Evolutionary conservation across 2,113 vertebrate species (phyloP).

Genomic region (Cairina moschata): DNA sequence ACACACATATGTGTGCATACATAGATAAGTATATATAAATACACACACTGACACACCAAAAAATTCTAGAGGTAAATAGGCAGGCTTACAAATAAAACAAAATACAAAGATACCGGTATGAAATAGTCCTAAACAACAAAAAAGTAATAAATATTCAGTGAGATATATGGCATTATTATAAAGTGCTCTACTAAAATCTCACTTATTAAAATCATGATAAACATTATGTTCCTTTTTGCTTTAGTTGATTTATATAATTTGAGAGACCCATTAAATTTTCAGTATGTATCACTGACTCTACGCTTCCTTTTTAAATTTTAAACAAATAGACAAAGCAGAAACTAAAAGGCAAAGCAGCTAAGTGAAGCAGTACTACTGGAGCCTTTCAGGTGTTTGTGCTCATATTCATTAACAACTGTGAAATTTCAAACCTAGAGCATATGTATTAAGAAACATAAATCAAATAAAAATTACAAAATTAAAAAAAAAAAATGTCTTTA

Average conservation of each 20-base stretch:
- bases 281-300: constrained; percentile 41
- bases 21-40: neutral
- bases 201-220: constrained; percentile 42
- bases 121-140: constrained; percentile 55
- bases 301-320: constrained; percentile 26
- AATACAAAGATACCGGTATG: constrained; percentile 29
- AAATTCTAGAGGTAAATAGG: constrained; percentile 44
- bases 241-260: constrained; percentile 55
- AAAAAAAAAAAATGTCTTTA: neutral
- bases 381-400: constrained; percentile 10
- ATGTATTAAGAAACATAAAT: neutral
- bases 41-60: neutral
- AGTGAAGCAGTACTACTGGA: neutral
- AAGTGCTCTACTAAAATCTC: constrained; percentile 72
- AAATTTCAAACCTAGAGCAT: constrained; percentile 26
- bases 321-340: constrained; percentile 57
- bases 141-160: constrained; percentile 76
- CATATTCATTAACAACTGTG: neutral
- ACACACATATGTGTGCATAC: rapidly evolving
- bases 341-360: constrained; percentile 57
- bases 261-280: constrained; percentile 65
- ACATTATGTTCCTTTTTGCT: constrained; percentile 59
- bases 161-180: constrained; percentile 71
- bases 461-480: neutral
- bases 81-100: constrained; percentile 45